Evolutionary conservation across 2,888 invertebrate genomes (phyloP), one percentile per base, ranked within the genome.

Genomic region (Halictus quadricinctus): DNA sequence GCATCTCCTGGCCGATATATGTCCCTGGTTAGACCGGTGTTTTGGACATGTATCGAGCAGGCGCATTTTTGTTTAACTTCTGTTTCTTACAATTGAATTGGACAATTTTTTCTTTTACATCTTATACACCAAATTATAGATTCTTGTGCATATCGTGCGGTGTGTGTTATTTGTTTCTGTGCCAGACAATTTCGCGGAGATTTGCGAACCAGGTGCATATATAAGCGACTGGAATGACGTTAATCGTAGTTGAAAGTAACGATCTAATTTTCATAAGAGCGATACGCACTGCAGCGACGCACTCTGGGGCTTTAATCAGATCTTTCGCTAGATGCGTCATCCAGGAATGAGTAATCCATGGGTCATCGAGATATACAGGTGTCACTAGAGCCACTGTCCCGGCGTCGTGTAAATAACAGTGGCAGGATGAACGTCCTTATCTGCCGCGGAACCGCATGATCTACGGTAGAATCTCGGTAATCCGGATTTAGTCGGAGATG

Each of bases 381-480:
- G 84, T 76, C 83, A 79, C 64, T 76, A 50, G 66, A 50, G 73
- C 46, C 77, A 25, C 36, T 64, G 83, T 29, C 80, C 36, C 29
- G 76, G 29, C 73, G 60, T 73, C 69, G 72, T 83, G 84, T 69
- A 84, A 84, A 84, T 83, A 84, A 83, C 79, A 83, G 70, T 25
- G 69, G 48, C 36, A 15, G 64, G 73, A 58, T 58, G 36, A 81
- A 36, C 70, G 60, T 46, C 46, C 25, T 60, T 64, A 78, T 79
- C 66, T 66, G 29, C 66, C 29, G 18, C 36, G 29, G 66, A 66
- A 36, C 66, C 66, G 36, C 36, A 36, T 36, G 36, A 66, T 66
- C 70, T 50, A 36, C 58, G 29, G 25, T 64, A 60, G 60, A 72
- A 83, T 83, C 77, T 60, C 60, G 25, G 69, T 54, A 73, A 84